These are phyloP conservation scores for Stenopsyche tienmushanensis DNA, from an alignment of 1,140 invertebrate genomes.

Conservation along the genomic window DNA sequence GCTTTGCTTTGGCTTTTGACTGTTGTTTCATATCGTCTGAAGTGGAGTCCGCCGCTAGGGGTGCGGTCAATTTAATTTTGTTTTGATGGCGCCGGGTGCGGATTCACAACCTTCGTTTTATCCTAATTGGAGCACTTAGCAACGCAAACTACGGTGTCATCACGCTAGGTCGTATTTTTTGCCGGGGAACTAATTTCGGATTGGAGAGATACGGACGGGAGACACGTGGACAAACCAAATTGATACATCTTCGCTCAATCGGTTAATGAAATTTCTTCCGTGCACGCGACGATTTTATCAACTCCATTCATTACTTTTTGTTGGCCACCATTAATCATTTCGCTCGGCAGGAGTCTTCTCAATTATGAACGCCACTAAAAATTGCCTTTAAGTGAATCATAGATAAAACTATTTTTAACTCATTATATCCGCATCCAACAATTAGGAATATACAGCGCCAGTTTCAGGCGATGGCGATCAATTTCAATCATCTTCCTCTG, in stretches of 20 bases:
- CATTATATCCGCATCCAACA: too few relatives aligned
- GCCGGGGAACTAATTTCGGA: not conserved
- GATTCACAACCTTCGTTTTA: constrained; percentile 25
- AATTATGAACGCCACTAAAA: too few relatives aligned
- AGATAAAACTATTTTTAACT: too few relatives aligned
- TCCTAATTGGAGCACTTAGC: constrained; percentile 23
- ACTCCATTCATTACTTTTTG: too few relatives aligned
- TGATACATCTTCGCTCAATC: not conserved
- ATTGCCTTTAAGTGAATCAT: too few relatives aligned
- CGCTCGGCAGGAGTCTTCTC: too few relatives aligned
- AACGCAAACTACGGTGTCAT: constrained; percentile 15
- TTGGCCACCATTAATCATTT: too few relatives aligned
- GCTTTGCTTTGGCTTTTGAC: not conserved
- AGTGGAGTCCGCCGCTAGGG: constrained; percentile 1
- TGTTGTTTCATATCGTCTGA: too few relatives aligned
- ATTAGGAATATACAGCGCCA: too few relatives aligned
- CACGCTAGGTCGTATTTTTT: not conserved
- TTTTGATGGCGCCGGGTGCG: constrained; percentile 12
- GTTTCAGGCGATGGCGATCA: too few relatives aligned
- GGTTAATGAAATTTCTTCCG: not conserved
- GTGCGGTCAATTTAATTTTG: constrained; percentile 24
- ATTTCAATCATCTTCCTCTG: too few relatives aligned
- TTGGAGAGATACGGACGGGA: not conserved
- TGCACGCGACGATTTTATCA: not conserved
- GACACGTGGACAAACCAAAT: not conserved